Base-by-base conservation (phyloP, 2,113 vertebrate species). In the Bufo gargarizans region DNA sequence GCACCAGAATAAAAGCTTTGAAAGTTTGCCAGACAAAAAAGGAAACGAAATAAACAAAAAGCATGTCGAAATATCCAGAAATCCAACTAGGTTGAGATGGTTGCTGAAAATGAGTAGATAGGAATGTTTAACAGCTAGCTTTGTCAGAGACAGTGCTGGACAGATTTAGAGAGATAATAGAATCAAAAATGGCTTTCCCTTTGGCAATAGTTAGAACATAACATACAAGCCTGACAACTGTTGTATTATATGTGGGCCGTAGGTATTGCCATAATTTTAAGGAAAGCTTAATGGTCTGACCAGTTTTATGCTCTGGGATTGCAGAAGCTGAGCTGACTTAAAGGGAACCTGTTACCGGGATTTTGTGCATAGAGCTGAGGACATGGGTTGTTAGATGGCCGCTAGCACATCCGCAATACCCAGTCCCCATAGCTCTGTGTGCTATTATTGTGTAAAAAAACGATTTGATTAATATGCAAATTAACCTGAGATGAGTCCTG, bases 1-100 rank as follows among this genome's bases (percentile, higher is more conserved):
- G 89, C 88, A 92, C 91, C 58, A 90, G 86, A 92, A 91, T 90
- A 89, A 91, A 84, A 90, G 92, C 91, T 92, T 93, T 77, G 89
- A 90, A 93, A 90, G 2, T 89, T 88, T 90, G 89, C 89, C 19
- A 33, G 74, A 86, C 87, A 89, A 79, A 82, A 76, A 88, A 33
- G 33, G 89, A 79, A 77, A 91, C 90, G 81, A 72, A 82, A 69
- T 22, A 82, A 58, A 65, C 45, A 74, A 89, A 89, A 90, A 89
- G 4, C 49, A 83, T 83, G 49, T 83, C 33, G 20, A 83, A 53
- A 33, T 53, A 65, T 45, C 7, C 22, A 71, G 19, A 85, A 84
- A 84, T 88, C 83, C 90, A 92, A 90, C 55, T 81, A 53, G 12
- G 43, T 77, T 76, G 77, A 86, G 53, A 69, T 88, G 80, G 91